These are phyloP conservation scores for Bubo scandiacus DNA, from an alignment of 2,113 vertebrate genomes.

Conservation along the genomic window DNA sequence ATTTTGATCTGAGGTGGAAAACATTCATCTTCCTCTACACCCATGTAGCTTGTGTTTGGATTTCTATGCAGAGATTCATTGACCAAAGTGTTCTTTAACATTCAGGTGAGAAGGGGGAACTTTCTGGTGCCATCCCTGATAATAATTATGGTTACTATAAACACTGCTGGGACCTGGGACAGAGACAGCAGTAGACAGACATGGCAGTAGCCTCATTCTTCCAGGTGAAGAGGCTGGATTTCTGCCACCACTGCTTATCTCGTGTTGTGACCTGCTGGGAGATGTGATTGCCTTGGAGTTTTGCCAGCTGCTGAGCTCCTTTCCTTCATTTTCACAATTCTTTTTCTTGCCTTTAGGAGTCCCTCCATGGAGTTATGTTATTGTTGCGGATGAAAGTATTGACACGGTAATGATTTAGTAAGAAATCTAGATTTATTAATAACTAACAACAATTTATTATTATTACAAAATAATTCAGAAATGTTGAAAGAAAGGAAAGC, in stretches of 20 bases:
- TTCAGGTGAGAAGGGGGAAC: not conserved
- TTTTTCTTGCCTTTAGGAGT: not conserved
- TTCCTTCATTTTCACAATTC: not conserved
- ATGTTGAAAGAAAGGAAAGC: too few relatives aligned
- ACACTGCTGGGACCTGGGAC: not conserved
- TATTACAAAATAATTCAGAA: too few relatives aligned
- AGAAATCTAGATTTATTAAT: too few relatives aligned
- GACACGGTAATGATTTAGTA: too few relatives aligned
- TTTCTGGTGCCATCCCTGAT: not conserved
- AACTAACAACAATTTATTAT: too few relatives aligned
- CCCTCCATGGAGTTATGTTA: not conserved
- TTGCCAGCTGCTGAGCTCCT: not conserved
- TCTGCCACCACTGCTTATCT: not conserved
- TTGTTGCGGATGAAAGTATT: too few relatives aligned
- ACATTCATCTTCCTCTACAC: not conserved
- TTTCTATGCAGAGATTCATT: not conserved
- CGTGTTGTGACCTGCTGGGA: not conserved
- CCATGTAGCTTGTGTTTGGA: not conserved
- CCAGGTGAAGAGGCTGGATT: not conserved
- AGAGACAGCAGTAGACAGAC: not conserved
- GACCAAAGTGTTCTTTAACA: not conserved
- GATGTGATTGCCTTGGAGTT: rapidly evolving
- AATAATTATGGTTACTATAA: not conserved
- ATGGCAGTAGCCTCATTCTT: not conserved
- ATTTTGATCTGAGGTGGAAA: not conserved